Conservation (phyloP, 2,888 invertebrate genomes). For the Chouioia cunea region DNA sequence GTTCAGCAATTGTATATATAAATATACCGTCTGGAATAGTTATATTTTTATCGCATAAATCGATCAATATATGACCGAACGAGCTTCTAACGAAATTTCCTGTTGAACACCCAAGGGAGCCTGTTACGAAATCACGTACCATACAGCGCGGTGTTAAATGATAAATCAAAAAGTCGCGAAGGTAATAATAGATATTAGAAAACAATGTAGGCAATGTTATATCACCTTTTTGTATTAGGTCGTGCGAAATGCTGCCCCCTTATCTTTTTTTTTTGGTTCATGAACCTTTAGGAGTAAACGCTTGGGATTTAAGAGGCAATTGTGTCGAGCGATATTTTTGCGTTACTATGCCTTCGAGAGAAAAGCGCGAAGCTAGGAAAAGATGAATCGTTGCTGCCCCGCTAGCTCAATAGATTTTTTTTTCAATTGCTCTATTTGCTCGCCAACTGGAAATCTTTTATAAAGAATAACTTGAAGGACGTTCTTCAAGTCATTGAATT, state of each 20-base stretch:
- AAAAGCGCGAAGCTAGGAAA: too few species aligned
- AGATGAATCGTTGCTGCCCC: too few species aligned
- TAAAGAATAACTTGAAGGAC: too few species aligned
- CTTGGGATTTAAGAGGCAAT: background rate
- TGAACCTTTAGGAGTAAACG: background rate
- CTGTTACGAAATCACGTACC: background rate
- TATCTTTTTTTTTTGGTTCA: too few species aligned
- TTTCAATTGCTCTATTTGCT: too few species aligned
- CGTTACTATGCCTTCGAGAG: too few species aligned
- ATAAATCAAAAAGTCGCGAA: slow-evolving; percentile 24
- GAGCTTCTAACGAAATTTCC: slow-evolving; percentile 7
- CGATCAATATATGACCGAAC: slow-evolving; percentile 9
- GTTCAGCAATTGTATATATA: too few species aligned
- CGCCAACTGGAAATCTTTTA: too few species aligned
- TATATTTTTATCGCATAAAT: slow-evolving; percentile 1
- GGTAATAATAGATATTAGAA: slow-evolving; percentile 39
- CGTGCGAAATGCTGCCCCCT: background rate
- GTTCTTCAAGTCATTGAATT: too few species aligned
- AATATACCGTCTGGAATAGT: too few species aligned
- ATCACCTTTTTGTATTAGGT: background rate
- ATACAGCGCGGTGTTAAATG: background rate
- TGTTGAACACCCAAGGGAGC: background rate
- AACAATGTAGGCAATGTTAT: slow-evolving; percentile 27
- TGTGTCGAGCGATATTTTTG: background rate
- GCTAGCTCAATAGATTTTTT: too few species aligned